phyloP scores from a whole-genome alignment of 2,113 vertebrate genomes.

The Coryphaenoides rupestris region DNA sequence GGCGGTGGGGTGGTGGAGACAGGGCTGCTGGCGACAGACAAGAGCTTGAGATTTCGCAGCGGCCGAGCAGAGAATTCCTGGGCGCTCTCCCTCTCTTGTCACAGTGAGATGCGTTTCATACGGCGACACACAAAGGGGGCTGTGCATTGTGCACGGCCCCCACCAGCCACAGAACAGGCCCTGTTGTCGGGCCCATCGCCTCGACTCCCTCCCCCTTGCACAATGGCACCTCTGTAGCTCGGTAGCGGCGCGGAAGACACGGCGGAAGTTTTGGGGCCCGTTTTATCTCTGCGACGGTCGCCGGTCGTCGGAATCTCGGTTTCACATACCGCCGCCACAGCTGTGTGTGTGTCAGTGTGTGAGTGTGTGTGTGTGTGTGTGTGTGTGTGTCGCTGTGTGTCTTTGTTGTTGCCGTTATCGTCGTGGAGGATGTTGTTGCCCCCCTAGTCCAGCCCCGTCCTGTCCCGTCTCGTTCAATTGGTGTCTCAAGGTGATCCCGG shows the following conservation, averaged over 20 bases:
- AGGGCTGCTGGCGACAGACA: too few relatives aligned
- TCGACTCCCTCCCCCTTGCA: too few relatives aligned
- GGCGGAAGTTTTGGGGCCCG: slow-evolving; percentile 32
- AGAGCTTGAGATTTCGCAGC: slow-evolving; percentile 40
- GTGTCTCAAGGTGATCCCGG: too few relatives aligned
- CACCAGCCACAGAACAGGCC: slow-evolving; percentile 29
- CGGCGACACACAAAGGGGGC: slow-evolving; percentile 50
- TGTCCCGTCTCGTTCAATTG: too few relatives aligned
- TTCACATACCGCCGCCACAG: not conserved
- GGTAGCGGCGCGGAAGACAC: slow-evolving; percentile 15
- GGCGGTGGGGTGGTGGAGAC: too few relatives aligned
- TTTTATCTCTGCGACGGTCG: slow-evolving; percentile 41
- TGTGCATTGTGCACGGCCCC: slow-evolving; percentile 14
- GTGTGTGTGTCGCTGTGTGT: too few relatives aligned
- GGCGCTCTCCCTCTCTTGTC: slow-evolving; percentile 32
- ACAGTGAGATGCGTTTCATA: slow-evolving; percentile 49
- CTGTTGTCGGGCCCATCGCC: slow-evolving; percentile 25
- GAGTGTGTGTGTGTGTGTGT: too few relatives aligned
- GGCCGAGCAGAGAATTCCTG: slow-evolving; percentile 43
- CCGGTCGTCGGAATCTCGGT: slow-evolving; percentile 18
- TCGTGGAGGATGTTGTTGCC: not conserved
- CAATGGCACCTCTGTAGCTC: slow-evolving; percentile 55
- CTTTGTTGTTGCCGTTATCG: too few relatives aligned
- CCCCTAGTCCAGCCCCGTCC: too few relatives aligned
- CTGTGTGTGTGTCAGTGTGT: too few relatives aligned